Conservation (phyloP, 2,888 invertebrate species). For the Tanytarsus gracilentus region DNA sequence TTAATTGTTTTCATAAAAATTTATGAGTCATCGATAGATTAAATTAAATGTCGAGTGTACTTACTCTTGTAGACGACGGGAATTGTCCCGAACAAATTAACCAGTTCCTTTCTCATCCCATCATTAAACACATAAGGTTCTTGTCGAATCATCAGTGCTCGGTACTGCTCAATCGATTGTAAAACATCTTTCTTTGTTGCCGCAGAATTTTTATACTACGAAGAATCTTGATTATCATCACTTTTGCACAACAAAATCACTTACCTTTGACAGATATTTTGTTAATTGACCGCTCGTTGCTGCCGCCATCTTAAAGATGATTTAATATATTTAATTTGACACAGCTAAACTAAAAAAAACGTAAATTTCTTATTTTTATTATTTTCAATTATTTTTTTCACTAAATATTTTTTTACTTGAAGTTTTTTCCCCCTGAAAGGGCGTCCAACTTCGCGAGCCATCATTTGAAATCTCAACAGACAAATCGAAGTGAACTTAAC, state of each 20-base stretch:
- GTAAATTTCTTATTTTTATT: too few species aligned
- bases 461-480: too few species aligned
- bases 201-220: constrained; percentile 62
- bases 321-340: not conserved
- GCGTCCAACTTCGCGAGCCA: too few species aligned
- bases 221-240: constrained; percentile 31
- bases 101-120: constrained; percentile 68
- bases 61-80: constrained; percentile 82
- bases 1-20: constrained; percentile 31
- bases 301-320: not conserved
- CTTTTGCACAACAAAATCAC: not conserved
- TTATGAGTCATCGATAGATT: not conserved
- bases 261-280: not conserved
- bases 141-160: constrained; percentile 53
- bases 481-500: too few species aligned
- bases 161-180: constrained; percentile 54
- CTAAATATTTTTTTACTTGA: too few species aligned
- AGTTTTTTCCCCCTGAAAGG: too few species aligned
- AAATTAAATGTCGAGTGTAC: constrained; percentile 8
- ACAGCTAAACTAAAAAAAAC: not conserved
- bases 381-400: too few species aligned
- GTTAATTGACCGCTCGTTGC: not conserved
- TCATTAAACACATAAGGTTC: constrained; percentile 78
- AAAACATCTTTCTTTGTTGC: constrained; percentile 57
- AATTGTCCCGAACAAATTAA: constrained; percentile 84